phyloP scores from a whole-genome alignment of 2,113 vertebrate genomes.

The Daboia siamensis region DNA sequence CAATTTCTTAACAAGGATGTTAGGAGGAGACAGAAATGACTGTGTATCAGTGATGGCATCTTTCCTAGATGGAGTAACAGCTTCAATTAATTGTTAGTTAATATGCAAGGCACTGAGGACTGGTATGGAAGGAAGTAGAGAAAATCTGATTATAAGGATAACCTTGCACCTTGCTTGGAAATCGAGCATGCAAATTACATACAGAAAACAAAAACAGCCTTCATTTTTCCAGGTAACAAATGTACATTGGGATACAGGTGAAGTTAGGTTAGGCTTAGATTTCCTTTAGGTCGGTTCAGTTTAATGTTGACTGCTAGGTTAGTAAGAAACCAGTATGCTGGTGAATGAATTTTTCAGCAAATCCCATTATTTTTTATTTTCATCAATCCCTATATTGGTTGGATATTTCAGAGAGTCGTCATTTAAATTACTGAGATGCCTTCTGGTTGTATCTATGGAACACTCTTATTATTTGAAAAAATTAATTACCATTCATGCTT shows the following conservation, averaged over 20 bases:
- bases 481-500: neutral
- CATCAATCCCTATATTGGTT: neutral
- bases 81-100: conserved; percentile 6
- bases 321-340: neutral
- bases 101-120: neutral
- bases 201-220: neutral
- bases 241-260: neutral
- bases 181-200: neutral
- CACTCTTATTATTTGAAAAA: neutral
- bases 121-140: neutral
- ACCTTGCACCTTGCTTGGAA: neutral
- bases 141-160: neutral
- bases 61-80: accelerated
- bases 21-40: neutral
- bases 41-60: accelerated
- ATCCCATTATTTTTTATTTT: neutral
- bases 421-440: neutral
- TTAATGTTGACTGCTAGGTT: neutral
- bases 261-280: neutral
- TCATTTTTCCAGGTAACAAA: neutral
- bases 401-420: neutral
- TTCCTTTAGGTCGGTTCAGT: neutral
- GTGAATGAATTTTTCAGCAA: neutral
- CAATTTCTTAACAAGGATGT: neutral
- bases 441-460: neutral